Percentiles rank a stretch among this genome's conserved stretches.
Evolutionary conservation across 1,140 invertebrate genomes (phyloP).

Genomic region (Drosophila quadrilineata): DNA sequence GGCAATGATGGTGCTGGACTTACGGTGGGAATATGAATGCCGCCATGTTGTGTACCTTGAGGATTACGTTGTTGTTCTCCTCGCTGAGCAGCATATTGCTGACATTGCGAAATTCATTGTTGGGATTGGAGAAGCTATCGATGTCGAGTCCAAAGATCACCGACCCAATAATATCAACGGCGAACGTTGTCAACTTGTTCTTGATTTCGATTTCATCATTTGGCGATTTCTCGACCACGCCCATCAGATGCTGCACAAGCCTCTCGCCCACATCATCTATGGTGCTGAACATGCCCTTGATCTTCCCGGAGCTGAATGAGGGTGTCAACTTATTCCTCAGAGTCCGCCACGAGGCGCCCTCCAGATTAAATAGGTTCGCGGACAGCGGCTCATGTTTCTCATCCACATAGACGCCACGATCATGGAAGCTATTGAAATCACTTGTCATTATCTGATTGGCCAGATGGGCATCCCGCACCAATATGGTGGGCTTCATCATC

Average conservation of each 20-base stretch:
- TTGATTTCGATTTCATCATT: slow-evolving; percentile 55
- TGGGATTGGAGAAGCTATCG: slow-evolving; percentile 73
- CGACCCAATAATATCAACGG: slow-evolving; percentile 81
- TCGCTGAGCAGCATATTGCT: slow-evolving; percentile 28
- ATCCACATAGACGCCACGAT: slow-evolving; percentile 77
- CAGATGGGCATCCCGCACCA: slow-evolving; percentile 82
- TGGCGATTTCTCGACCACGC: slow-evolving; percentile 21
- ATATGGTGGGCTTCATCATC: slow-evolving; percentile 63
- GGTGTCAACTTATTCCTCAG: slow-evolving; percentile 83
- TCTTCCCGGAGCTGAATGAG: slow-evolving; percentile 83
- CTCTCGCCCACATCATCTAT: slow-evolving; percentile 80
- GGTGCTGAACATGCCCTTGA: slow-evolving; percentile 83
- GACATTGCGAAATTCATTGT: slow-evolving; percentile 61
- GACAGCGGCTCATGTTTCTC: slow-evolving; percentile 75
- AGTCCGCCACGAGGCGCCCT: slow-evolving; percentile 82
- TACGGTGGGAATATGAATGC: slow-evolving; percentile 64
- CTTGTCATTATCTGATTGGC: slow-evolving; percentile 80
- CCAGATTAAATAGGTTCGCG: slow-evolving; percentile 81
- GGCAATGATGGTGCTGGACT: slow-evolving; percentile 13
- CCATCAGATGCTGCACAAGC: slow-evolving; percentile 64
- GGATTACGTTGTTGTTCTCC: not conserved
- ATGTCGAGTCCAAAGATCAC: slow-evolving; percentile 81
- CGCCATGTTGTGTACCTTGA: slow-evolving; percentile 40
- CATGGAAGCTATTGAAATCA: slow-evolving; percentile 81
- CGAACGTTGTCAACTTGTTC: slow-evolving; percentile 59